Conservation (phyloP, 2,888 invertebrate genomes). For the Caenorhabditis sp. region DNA sequence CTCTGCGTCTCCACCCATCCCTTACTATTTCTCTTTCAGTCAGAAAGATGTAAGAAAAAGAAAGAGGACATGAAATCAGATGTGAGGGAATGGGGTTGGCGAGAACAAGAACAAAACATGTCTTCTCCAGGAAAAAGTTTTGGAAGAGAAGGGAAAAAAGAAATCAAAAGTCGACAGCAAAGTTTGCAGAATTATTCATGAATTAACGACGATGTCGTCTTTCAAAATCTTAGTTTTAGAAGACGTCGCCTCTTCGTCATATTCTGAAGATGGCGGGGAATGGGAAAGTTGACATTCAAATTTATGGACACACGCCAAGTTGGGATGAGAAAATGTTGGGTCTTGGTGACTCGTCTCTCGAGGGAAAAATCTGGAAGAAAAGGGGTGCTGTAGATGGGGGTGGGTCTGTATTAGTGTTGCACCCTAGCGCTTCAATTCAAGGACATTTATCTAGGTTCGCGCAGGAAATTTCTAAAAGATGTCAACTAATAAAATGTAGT, state of each 20-base stretch:
- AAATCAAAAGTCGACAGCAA: conserved; percentile 31
- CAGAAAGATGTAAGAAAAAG: background rate
- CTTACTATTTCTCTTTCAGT: conserved; percentile 1
- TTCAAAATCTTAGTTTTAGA: background rate
- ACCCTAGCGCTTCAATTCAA: no score
- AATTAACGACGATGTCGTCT: conserved; percentile 26
- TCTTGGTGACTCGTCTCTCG: background rate
- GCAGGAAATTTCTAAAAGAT: no score
- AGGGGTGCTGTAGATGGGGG: no score
- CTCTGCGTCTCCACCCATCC: conserved; percentile 4
- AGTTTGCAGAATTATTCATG: conserved; percentile 41
- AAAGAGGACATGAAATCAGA: conserved; percentile 34
- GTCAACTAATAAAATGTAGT: no score
- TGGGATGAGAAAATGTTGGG: background rate
- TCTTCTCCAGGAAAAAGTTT: conserved; percentile 5
- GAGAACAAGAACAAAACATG: background rate
- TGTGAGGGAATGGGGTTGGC: conserved; percentile 13
- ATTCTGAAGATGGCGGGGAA: background rate
- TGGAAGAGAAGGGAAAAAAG: background rate
- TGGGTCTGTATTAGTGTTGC: no score
- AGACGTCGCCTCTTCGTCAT: conserved; percentile 12
- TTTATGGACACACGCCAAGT: conserved; percentile 26
- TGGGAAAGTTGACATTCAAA: background rate
- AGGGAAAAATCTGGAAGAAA: no score
- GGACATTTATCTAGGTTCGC: no score